Evolutionary conservation across 2,888 invertebrate species (phyloP).

Genomic region (Drosophila kambysellisi): DNA sequence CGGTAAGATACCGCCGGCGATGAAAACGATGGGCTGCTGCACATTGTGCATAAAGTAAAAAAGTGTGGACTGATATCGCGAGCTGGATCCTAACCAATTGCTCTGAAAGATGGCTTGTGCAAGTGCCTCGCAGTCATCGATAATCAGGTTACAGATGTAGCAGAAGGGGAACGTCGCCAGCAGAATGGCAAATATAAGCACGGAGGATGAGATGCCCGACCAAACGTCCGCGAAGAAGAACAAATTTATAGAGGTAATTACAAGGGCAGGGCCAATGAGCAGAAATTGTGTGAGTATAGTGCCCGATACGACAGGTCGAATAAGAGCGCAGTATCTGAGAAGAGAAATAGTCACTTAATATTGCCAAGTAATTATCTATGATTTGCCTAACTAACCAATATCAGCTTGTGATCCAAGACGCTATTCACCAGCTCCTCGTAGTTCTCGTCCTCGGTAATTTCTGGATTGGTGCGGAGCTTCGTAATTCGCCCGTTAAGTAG

Average conservation of each 20-base stretch:
- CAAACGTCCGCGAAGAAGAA: constrained; percentile 64
- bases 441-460: constrained; percentile 55
- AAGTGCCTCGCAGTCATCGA: constrained; percentile 68
- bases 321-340: constrained; percentile 54
- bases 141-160: constrained; percentile 70
- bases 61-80: background rate
- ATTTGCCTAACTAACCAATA: constrained; percentile 59
- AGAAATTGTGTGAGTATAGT: constrained; percentile 77
- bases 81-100: constrained; percentile 69
- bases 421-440: constrained; percentile 69
- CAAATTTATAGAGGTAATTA: constrained; percentile 68
- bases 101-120: constrained; percentile 73
- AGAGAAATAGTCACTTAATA: background rate
- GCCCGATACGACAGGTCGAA: constrained; percentile 69
- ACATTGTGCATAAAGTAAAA: constrained; percentile 70
- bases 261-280: constrained; percentile 64
- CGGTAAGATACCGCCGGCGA: constrained; percentile 67
- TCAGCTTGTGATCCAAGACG: constrained; percentile 74
- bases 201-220: constrained; percentile 58
- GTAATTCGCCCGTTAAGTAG: constrained; percentile 61
- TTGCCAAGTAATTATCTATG: background rate
- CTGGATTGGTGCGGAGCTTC: constrained; percentile 46
- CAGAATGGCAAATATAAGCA: constrained; percentile 59
- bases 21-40: constrained; percentile 63
- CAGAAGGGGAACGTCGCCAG: constrained; percentile 76